A percentile compares a stretch with the other conserved stretches of the same genome.
These are phyloP conservation scores for Thamnophis elegans DNA, from an alignment of 2,797 vertebrate genomes.

Conservation along the genomic window DNA sequence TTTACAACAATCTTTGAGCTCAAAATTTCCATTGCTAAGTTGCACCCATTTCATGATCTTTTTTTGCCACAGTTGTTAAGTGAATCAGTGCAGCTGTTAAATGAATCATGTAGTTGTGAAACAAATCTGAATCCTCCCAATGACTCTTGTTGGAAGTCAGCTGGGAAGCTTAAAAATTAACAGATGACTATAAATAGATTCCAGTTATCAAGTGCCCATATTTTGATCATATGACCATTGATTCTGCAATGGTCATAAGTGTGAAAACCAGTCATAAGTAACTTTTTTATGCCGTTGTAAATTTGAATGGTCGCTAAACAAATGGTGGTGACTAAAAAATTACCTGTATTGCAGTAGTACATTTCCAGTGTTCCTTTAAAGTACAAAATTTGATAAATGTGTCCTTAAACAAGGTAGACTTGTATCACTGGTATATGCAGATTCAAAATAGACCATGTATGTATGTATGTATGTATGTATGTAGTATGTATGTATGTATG, in stretches of 20 bases:
- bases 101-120: too few species aligned
- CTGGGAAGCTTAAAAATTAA: background rate
- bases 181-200: background rate
- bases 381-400: background rate
- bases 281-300: background rate
- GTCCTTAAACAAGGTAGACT: background rate
- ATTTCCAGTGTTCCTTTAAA: background rate
- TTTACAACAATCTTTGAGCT: background rate
- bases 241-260: background rate
- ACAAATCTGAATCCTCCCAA: background rate
- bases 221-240: background rate
- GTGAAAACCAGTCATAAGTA: background rate
- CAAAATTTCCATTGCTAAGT: background rate
- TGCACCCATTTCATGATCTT: background rate
- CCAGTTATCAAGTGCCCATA: background rate
- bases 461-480: too few species aligned
- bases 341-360: background rate
- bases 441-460: background rate
- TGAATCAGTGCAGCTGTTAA: background rate
- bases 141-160: background rate
- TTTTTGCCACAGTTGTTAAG: background rate
- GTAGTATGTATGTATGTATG: too few species aligned
- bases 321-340: background rate
- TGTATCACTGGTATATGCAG: background rate
- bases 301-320: background rate